phyloP scores from a whole-genome alignment of 2,797 vertebrate genomes.

The Natrix natrix region DNA sequence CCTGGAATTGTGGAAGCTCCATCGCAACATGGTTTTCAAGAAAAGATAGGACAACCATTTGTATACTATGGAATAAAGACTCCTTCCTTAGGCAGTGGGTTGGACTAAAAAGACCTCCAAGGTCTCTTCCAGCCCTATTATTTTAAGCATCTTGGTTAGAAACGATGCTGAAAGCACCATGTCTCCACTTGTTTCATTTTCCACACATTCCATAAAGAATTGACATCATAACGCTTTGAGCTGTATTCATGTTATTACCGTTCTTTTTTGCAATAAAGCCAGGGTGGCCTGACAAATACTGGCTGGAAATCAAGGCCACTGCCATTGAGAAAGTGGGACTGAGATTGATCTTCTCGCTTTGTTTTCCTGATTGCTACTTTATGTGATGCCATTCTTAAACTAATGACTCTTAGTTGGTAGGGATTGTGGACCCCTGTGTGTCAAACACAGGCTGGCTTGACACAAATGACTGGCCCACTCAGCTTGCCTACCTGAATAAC shows the following conservation, averaged over 20 bases:
- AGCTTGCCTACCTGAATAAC: background rate
- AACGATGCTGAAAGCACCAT: background rate
- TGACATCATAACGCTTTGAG: background rate
- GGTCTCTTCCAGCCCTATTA: background rate
- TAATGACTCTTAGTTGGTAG: background rate
- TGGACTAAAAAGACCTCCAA: background rate
- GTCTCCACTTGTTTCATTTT: background rate
- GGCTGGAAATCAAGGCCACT: background rate
- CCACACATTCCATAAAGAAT: background rate
- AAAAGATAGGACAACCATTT: background rate
- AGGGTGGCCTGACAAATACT: background rate
- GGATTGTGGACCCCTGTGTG: background rate
- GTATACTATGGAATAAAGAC: background rate
- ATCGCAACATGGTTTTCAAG: background rate
- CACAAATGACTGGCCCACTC: background rate
- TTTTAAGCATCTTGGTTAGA: background rate
- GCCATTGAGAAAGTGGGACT: background rate
- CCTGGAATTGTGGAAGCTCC: background rate
- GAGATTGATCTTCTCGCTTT: background rate
- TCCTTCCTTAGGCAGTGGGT: background rate
- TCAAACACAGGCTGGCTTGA: background rate
- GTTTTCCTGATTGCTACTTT: slow-evolving; percentile 11
- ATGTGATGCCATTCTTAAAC: slow-evolving; percentile 1
- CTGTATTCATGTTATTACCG: background rate
- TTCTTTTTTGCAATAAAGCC: background rate